Base-by-base conservation (phyloP, 2,797 vertebrate genomes). In the Muraenolepis orangiensis region DNA sequence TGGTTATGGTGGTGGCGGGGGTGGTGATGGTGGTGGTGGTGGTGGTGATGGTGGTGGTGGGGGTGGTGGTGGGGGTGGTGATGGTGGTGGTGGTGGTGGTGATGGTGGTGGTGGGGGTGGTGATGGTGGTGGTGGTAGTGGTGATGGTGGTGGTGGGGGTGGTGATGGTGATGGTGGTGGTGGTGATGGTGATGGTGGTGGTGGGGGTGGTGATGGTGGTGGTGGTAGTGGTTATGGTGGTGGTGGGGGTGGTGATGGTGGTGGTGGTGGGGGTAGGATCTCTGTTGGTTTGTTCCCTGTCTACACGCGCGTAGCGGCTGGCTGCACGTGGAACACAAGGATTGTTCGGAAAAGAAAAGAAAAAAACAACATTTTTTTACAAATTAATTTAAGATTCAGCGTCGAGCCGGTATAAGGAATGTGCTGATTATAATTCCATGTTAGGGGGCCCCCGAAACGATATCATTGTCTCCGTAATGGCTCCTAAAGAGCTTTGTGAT, bases 61-160 rank as follows among this genome's bases (percentile, higher is more conserved):
- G 8, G 32, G 32, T 4, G 32, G 32, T 4, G 32, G 32, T 34
- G 32, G 32, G 8, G 32, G 32, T 4, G 32, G 57, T 12, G 3
- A n/a, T n/a, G 12, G 10, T 12, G 57, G n/a, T n/a, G n/a, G n/a
- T n/a, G n/a, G n/a, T n/a, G n/a, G n/a, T n/a, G n/a, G n/a, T n/a
- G n/a, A n/a, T n/a, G n/a, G n/a, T n/a, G n/a, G n/a, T n/a, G 51
- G 82, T 72, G 81, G 77, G 36, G 0, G 74, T 87, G 74, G 74
- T 77, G 57, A 74, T 76, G 71, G 40, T 81, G 69, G 64, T 74
- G 57, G 32, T 34, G 32, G 32, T 34, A 8, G 32, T 34, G 32
- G 32, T 4, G 32, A 8, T 4, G 32, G 32, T 4, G 32, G 32
- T 4, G 32, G 32, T 34, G 32, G 32, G 8, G 32, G 32, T 4